Evolutionary conservation across 37 sponge, comb jelly and placozoan genomes (phyloP).

Genomic region (Beroe forskalii): DNA sequence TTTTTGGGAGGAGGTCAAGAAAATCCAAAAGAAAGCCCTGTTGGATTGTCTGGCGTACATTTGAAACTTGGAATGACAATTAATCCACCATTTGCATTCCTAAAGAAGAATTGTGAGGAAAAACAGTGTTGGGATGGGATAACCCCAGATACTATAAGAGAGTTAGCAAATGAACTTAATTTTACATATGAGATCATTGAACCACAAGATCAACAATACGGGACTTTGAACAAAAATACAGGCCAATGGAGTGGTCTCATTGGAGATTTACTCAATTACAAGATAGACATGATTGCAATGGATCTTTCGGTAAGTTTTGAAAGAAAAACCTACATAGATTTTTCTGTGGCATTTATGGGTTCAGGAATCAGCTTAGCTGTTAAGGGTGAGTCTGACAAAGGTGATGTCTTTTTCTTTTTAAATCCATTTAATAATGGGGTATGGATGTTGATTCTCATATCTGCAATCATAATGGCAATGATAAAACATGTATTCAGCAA

Average conservation of each 20-base stretch:
- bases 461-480: not conserved
- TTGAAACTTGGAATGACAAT: not conserved
- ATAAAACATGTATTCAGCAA: not conserved
- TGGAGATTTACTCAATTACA: not conserved
- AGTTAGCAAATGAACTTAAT: not conserved
- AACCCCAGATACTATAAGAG: not conserved
- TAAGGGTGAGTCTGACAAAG: not conserved
- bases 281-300: slow-evolving; percentile 44
- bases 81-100: slow-evolving; percentile 13
- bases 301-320: slow-evolving; percentile 51
- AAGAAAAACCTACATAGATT: slow-evolving; percentile 33
- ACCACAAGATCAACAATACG: not conserved
- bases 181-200: slow-evolving; percentile 18
- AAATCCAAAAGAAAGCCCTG: not conserved
- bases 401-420: slow-evolving; percentile 40
- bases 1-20: not conserved
- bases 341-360: slow-evolving; percentile 47
- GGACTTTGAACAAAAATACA: not conserved
- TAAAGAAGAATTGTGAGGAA: not conserved
- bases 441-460: slow-evolving; percentile 22
- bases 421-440: slow-evolving; percentile 5
- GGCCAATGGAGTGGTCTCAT: slow-evolving; percentile 13
- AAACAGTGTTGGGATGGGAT: slow-evolving; percentile 12
- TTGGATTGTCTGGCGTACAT: not conserved
- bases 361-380: slow-evolving; percentile 10